phyloP scores from a whole-genome alignment of 2,797 vertebrate genomes.

The Brotula barbata region DNA sequence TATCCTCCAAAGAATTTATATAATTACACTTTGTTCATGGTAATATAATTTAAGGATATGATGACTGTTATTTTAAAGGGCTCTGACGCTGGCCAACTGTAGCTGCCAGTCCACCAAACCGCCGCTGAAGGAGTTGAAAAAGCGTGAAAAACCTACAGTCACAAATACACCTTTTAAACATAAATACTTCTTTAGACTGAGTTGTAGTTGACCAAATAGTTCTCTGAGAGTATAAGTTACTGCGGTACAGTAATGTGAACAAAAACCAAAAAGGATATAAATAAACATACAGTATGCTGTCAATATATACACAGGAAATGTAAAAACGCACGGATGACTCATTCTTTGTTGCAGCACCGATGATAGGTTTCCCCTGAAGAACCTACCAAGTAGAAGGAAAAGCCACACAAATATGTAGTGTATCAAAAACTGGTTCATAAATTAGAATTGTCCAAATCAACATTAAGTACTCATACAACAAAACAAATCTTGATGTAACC shows the following conservation, averaged over 20 bases:
- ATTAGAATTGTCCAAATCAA: constrained; percentile 83
- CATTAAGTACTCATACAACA: constrained; percentile 83
- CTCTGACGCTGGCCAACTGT: constrained; percentile 71
- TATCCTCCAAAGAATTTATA: constrained; percentile 63
- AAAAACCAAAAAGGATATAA: constrained; percentile 78
- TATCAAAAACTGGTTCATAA: constrained; percentile 89
- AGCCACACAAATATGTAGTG: constrained; percentile 69
- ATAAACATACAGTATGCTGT: constrained; percentile 83
- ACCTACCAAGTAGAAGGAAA: constrained; percentile 77
- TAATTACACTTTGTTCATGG: constrained; percentile 69
- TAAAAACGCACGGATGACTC: constrained; percentile 71
- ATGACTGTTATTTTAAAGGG: constrained; percentile 49
- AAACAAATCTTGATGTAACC: constrained; percentile 90
- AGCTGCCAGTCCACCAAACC: constrained; percentile 76
- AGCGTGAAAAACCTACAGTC: constrained; percentile 57
- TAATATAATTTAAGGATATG: constrained; percentile 79
- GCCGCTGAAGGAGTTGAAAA: constrained; percentile 55
- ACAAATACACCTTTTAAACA: constrained; percentile 70
- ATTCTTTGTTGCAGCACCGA: constrained; percentile 83
- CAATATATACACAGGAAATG: constrained; percentile 92
- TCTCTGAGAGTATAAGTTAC: constrained; percentile 82
- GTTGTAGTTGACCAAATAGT: constrained; percentile 70
- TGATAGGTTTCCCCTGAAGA: constrained; percentile 75
- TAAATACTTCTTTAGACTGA: constrained; percentile 79
- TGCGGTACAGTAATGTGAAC: constrained; percentile 78